Conservation (phyloP, 2,888 invertebrate genomes). For the Gonocerus acuteangulatus region DNA sequence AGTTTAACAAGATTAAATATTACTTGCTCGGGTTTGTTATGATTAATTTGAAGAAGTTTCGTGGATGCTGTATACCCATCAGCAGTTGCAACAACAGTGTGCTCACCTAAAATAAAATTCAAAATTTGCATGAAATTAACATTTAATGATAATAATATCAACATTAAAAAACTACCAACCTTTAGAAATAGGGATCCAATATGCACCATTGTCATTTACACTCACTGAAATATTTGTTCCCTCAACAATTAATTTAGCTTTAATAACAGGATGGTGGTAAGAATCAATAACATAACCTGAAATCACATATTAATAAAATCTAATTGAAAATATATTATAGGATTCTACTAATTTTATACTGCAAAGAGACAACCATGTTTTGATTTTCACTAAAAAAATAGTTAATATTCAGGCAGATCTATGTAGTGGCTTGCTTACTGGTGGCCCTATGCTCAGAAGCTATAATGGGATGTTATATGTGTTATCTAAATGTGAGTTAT, state of each 20-base stretch:
- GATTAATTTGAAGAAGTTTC: conserved; percentile 46
- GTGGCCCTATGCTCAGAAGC: too few relatives aligned
- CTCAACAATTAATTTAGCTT: conserved; percentile 48
- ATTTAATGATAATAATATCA: too few relatives aligned
- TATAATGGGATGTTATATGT: too few relatives aligned
- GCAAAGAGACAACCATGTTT: too few relatives aligned
- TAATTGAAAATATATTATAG: background rate
- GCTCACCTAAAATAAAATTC: conserved; percentile 36
- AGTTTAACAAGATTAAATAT: conserved; percentile 61
- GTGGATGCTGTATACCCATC: conserved; percentile 54
- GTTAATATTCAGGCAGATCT: too few relatives aligned
- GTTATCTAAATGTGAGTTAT: too few relatives aligned
- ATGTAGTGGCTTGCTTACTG: too few relatives aligned
- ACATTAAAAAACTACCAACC: conserved; percentile 40
- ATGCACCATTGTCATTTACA: conserved; percentile 47
- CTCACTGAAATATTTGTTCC: conserved; percentile 44
- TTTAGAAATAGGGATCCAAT: conserved; percentile 47
- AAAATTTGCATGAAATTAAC: too few relatives aligned
- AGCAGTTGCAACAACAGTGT: conserved; percentile 50
- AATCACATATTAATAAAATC: conserved; percentile 15
- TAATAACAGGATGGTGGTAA: conserved; percentile 51
- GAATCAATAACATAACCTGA: conserved; percentile 55
- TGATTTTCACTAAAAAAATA: too few relatives aligned
- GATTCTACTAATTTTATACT: background rate
- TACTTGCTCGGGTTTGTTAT: conserved; percentile 49